Evolutionary conservation across 2,797 vertebrate species (phyloP), one percentile per base, ranked within the genome.

Genomic region (Peromyscus melanophrys): DNA sequence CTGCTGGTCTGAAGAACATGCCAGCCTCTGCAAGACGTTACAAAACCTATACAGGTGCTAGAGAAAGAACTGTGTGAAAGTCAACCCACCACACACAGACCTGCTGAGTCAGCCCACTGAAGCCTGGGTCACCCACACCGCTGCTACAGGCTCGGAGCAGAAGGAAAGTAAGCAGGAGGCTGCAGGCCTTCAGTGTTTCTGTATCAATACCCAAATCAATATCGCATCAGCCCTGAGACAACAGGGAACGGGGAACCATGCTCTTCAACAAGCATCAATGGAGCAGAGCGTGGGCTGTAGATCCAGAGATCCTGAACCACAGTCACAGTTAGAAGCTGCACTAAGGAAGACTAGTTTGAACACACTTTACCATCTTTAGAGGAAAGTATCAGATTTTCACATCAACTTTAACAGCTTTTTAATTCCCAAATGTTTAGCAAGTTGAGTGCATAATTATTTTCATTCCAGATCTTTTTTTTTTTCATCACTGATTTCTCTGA

Each of bases 51-150:
- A 78, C n/a, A 67, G 25, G 40, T 83, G 59, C 49, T 61, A 61
- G 69, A 77, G 73, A 95, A 86, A 89, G 13, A 5, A 55, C 88
- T 21, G n/a, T 37, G 27, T 90, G 37, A 89, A 95, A 94, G n/a
- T 37, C 67, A 73, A 34, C 43, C 49, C 19, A 17, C 13, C 0
- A 0, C 29, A 55, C 6, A 85, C 52, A 91, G 31, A 95, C 3
- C 12, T 61, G 7, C 34, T 46, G n/a, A 87, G 17, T 86, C 37
- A 55, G 46, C 27, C 14, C 25, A n/a, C 75, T 13, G 52, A 71
- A 43, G 31, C 34, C 75, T 0, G 0, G 29, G 14, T 29, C 40
- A 25, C 78, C 67, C 84, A 63, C 21, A 49, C 27, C 3, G 46
- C 27, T 31, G 80, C 29, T 63, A 29, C 12, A 59, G 13, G 25